Evolutionary conservation across 2,797 vertebrate genomes (phyloP).

Genomic region (Acrocephalus scirpaceus): DNA sequence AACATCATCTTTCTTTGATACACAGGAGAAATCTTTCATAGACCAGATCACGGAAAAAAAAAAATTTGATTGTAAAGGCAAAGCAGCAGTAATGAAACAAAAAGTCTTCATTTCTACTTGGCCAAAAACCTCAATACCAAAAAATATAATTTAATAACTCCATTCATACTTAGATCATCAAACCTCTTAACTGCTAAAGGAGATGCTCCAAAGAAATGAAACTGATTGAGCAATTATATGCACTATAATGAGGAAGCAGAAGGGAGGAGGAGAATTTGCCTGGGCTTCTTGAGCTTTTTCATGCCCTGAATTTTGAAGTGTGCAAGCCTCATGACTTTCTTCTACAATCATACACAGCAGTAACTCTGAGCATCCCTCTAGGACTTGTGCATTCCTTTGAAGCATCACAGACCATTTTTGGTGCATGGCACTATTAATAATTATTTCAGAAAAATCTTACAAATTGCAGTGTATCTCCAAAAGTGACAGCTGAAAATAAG

Average conservation of each 20-base stretch:
- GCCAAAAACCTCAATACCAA: background rate
- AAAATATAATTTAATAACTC: background rate
- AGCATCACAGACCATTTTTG: background rate
- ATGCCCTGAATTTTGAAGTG: background rate
- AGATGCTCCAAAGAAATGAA: background rate
- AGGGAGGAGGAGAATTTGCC: background rate
- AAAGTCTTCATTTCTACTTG: background rate
- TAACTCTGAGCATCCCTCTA: background rate
- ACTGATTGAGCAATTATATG: constrained; percentile 8
- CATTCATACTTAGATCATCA: constrained; percentile 1
- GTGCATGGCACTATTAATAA: background rate
- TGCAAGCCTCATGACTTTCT: background rate
- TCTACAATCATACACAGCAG: background rate
- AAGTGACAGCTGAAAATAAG: background rate
- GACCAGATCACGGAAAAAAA: background rate
- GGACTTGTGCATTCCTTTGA: background rate
- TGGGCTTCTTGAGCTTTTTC: background rate
- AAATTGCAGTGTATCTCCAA: background rate
- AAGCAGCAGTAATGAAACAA: background rate
- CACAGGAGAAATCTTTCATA: background rate
- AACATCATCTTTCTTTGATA: background rate
- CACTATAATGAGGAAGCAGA: background rate
- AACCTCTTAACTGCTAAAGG: background rate
- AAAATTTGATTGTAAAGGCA: background rate
- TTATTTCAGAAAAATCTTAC: background rate